These are phyloP conservation scores for Apis cerana DNA, from an alignment of 1,140 invertebrate genomes.

Conservation along the genomic window DNA sequence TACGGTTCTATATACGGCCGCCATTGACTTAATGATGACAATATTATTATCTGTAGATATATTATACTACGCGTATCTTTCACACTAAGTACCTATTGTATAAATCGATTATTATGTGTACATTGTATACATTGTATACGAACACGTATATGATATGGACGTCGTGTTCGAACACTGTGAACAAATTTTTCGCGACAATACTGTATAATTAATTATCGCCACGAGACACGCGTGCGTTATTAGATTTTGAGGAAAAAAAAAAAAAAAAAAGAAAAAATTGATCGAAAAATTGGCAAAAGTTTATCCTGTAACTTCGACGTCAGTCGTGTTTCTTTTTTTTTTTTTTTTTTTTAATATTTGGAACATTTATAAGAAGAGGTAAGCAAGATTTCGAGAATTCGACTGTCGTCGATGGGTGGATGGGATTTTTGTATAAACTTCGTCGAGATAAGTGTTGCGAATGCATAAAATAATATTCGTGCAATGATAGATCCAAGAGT, in stretches of 20 bases:
- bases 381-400: not conserved
- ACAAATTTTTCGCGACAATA: conserved; percentile 74
- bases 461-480: not conserved
- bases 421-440: conserved; percentile 36
- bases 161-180: conserved; percentile 29
- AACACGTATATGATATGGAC: conserved; percentile 3
- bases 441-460: not conserved
- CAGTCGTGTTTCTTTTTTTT: not conserved
- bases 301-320: conserved; percentile 20
- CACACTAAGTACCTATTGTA: conserved; percentile 63
- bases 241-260: not conserved
- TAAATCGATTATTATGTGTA: conserved; percentile 59
- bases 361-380: too few species aligned
- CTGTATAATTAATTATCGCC: conserved; percentile 65
- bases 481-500: conserved; percentile 22
- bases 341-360: too few species aligned
- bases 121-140: conserved; percentile 59
- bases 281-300: conserved; percentile 11
- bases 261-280: too few species aligned
- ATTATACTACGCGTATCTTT: conserved; percentile 59
- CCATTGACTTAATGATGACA: conserved; percentile 70
- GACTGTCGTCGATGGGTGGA: conserved; percentile 28
- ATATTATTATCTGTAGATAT: conserved; percentile 75
- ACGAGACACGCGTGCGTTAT: conserved; percentile 29
- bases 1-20: conserved; percentile 14